Base-by-base conservation (phyloP, 2,113 vertebrate species). In the Cinclus mexicanus region DNA sequence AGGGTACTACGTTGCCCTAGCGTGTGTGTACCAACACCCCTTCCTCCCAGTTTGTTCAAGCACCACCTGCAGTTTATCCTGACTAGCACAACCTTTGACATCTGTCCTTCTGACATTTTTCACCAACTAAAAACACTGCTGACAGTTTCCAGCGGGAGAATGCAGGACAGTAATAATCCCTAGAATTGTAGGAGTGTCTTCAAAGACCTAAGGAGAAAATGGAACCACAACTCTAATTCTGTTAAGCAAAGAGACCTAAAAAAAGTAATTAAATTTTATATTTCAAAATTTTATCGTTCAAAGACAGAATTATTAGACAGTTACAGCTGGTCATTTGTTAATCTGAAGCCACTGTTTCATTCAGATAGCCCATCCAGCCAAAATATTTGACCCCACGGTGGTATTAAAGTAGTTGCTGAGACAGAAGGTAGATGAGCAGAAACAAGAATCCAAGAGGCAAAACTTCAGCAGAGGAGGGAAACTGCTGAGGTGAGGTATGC, bases 231-330 rank as follows among this genome's bases (percentile, higher is more conserved):
- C 21, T 26, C 56, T 71, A 82, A 91, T 53, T 65, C 33, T 76
- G 17, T 79, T 87, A 83, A 81, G 57, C 37, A 83, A 79, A 87
- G 16, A 63, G 22, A 19, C n/a, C 41, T 80, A 83, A 89, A 77
- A 91, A 76, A 79, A 93, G 46, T 39, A 22, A 86, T 67, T 85
- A 85, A 50, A 91, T 23, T 37, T 37, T 69, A 13, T 50, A 63
- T 63, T 88, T 91, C 70, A 80, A 57, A 83, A 63, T 92, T 46
- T 74, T 64, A 70, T 78, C 26, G 52, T 89, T 89, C 44, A 67
- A 89, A 84, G 65, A 63, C 29, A 81, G 68, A 94, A 81, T 67
- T 82, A 82, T 71, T 55, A 87, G 81, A 82, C 52, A 50, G 39
- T 81, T 81, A 64, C 33, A 63, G 55, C 16, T 64, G 52, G 56